Base-by-base conservation (phyloP, 2,888 invertebrate genomes). In the Mechanitis mazaeus region DNA sequence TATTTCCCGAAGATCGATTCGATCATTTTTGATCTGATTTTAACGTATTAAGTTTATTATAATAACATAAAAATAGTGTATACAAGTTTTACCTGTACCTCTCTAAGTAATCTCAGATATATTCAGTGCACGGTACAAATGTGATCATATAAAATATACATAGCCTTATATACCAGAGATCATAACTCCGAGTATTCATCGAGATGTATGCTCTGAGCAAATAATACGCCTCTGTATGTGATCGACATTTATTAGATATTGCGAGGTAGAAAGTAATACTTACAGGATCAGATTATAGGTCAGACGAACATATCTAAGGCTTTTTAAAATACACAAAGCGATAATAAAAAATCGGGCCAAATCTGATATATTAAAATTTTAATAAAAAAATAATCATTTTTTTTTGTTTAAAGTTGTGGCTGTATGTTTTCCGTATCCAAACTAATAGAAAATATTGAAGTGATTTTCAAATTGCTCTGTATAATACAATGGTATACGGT, bases 151-250 rank as follows among this genome's bases (percentile, higher is more conserved):
- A 28, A 50, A 20, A 50, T 50, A 50, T 50, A 50, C 50, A 50
- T 50, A 50, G 50, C 50, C 28, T 50, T 50, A 50, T 50, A 50
- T 50, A 50, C 28, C 50, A 45, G 53, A 45, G 53, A 45, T 54
- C 56, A 54, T 60, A 56, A 56, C 56, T 56, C 53, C 56, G 46
- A 54, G 45, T 56, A 64, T 60, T 60, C 55, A 58, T 54, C 58
- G 28, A 53, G 5, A 33, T 55, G n/a, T 61, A 58, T 64, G 46
- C 54, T 38, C 50, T 3, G 28, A 64, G 64, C 54, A 60, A 60
- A 64, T 54, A 59, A 33, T 59, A 64, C 57, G 55, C 20, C 54
- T 46, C 55, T 58, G 55, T 64, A 64, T 64, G 60, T 64, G 55
- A 58, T 64, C 60, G 64, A 56, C 56, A 60, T 60, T 50, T 58